Conservation (phyloP, 2,797 vertebrate genomes). For the Tokudaia tokunoshimensis region DNA sequence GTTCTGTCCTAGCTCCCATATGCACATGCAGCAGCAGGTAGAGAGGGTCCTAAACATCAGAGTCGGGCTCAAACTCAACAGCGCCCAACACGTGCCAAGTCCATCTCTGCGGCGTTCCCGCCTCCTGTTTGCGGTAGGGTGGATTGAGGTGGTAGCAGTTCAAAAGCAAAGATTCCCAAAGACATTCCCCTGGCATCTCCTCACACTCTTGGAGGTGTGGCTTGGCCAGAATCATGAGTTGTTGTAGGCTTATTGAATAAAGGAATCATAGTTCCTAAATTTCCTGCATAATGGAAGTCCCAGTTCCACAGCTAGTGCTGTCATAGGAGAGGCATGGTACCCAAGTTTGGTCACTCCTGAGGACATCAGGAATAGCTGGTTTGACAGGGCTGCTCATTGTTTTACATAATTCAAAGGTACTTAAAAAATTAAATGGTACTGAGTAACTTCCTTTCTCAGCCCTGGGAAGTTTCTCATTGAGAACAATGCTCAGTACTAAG, state of each 20-base stretch:
- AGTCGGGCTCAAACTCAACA: background rate
- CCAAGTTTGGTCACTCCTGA: slow-evolving; percentile 18
- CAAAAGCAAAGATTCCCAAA: slow-evolving; percentile 45
- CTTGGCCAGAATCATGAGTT: slow-evolving; percentile 23
- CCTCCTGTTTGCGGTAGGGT: background rate
- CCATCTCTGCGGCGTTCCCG: background rate
- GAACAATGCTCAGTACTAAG: slow-evolving; percentile 37
- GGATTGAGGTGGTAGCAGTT: background rate
- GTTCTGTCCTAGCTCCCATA: slow-evolving; percentile 42
- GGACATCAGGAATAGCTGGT: slow-evolving; percentile 21
- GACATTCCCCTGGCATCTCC: background rate
- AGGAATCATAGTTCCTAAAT: slow-evolving; percentile 64
- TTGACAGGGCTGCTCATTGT: slow-evolving; percentile 30
- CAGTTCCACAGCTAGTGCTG: slow-evolving; percentile 34
- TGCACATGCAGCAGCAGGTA: background rate
- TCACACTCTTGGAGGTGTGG: background rate
- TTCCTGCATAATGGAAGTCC: slow-evolving; percentile 55
- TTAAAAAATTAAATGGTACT: slow-evolving; percentile 65
- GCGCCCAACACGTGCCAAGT: background rate
- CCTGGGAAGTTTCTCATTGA: slow-evolving; percentile 61
- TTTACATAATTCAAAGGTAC: background rate
- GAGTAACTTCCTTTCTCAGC: background rate
- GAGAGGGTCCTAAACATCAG: slow-evolving; percentile 1
- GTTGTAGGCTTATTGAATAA: slow-evolving; percentile 63
- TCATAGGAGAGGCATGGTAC: background rate